phyloP scores from a whole-genome alignment of 2,797 vertebrate genomes.

The Ispidina picta region DNA sequence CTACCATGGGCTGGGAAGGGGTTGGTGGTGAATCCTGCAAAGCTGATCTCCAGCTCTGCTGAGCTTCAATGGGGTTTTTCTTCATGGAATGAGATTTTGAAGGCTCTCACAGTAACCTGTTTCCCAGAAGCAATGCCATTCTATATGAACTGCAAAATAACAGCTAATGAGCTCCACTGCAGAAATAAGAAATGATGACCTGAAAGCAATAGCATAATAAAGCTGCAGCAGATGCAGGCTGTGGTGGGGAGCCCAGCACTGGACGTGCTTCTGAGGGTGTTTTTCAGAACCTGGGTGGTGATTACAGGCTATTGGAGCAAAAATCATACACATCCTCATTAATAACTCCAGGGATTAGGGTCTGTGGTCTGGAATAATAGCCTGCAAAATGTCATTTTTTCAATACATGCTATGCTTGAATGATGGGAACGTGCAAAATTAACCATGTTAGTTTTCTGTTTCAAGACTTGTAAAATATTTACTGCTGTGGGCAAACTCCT shows the following conservation, averaged over 20 bases:
- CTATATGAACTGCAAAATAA: neutral
- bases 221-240: neutral
- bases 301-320: neutral
- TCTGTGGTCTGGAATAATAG: neutral
- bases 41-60: neutral
- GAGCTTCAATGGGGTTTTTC: neutral
- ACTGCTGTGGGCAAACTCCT: neutral
- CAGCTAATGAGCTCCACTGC: neutral
- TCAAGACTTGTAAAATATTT: constrained; percentile 25
- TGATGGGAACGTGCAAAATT: neutral
- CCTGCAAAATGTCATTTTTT: constrained; percentile 24
- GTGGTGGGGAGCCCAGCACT: neutral
- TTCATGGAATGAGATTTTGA: neutral
- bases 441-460: neutral
- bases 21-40: neutral
- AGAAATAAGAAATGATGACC: neutral
- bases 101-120: neutral
- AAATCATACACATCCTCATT: neutral
- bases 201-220: neutral
- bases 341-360: neutral
- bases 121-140: neutral
- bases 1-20: neutral
- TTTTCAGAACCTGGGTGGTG: neutral
- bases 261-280: neutral
- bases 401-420: neutral